Base-by-base conservation (phyloP, 2,797 vertebrate genomes). In the Anguilla pacifica region DNA sequence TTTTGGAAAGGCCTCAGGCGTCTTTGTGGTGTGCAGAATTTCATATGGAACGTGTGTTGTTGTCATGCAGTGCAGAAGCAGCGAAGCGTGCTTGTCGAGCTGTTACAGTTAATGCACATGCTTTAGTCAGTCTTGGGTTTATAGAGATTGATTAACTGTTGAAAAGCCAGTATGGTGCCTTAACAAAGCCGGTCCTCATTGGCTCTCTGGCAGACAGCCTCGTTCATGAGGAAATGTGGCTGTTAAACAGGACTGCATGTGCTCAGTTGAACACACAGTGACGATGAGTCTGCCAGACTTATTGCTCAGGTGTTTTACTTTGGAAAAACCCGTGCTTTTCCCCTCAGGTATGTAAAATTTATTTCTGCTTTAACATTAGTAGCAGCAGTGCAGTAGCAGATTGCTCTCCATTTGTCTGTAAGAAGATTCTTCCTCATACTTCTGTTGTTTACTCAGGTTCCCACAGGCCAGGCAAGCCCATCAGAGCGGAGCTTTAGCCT, bases 211-310 rank as follows among this genome's bases (percentile, higher is more conserved):
- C 22, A n/a, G 64, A 22, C 59, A 19, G 59, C 59, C 25, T 67
- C 64, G 51, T 53, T 85, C 86, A 81, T 83, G 43, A 86, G 43
- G 46, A 53, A 87, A 61, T 61, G 57, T 70, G 19, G 35, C 51
- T 87, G 82, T 89, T 84, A 86, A 86, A 84, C 53, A 22, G 77
- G 49, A 79, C 74, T 51, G 39, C 28, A 51, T 49, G 67, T 61
- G 67, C 82, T 87, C 25, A 74, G 72, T 81, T 87, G 49, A 83
- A 51, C 53, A 81, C 55, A 61, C 72, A 81, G 74, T n/a, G 86
- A 55, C 22, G 74, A 82, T 83, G 43, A 28, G 83, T 83, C 43
- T 64, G 13, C 55, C 6, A 22, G 85, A 1, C 7, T 28, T 72
- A 28, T 72, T 31, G 9, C 67, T n/a, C n/a, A 13, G 67, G 67